A percentile compares a stretch with the other conserved stretches of the same genome.
These are phyloP conservation scores for Ivindomyrus marchei DNA, from an alignment of 2,113 vertebrate genomes.

Conservation along the genomic window DNA sequence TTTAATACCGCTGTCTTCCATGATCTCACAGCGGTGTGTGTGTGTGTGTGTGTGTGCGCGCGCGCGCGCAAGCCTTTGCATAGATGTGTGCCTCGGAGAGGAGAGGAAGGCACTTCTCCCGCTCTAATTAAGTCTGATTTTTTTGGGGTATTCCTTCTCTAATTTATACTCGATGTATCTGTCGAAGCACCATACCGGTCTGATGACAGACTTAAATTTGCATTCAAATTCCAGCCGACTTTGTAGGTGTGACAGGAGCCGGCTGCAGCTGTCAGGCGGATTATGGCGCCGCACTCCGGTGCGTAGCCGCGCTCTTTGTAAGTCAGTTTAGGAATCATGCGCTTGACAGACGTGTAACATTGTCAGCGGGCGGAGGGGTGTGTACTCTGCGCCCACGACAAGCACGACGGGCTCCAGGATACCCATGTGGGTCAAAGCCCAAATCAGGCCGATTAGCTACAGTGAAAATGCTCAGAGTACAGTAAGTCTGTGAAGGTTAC, in stretches of 20 bases:
- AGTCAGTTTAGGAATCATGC: not conserved
- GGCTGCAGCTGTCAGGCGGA: not conserved
- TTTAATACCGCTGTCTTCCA: constrained; percentile 57
- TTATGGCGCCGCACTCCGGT: not conserved
- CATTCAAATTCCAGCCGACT: not conserved
- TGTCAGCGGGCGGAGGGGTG: not conserved
- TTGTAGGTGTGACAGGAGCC: not conserved
- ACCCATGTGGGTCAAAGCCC: not conserved
- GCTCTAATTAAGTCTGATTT: not conserved
- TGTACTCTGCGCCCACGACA: not conserved
- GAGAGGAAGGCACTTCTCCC: not conserved
- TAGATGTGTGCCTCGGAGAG: not conserved
- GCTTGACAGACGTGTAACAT: not conserved
- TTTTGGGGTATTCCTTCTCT: not conserved
- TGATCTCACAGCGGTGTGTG: constrained; percentile 34
- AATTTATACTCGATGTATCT: not conserved
- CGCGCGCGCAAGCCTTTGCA: not conserved
- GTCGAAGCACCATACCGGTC: not conserved
- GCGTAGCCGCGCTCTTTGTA: not conserved
- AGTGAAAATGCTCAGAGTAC: not conserved
- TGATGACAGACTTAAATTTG: constrained; percentile 5
- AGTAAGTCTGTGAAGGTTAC: not conserved
- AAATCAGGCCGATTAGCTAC: not conserved
- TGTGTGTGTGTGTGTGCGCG: constrained; percentile 2
- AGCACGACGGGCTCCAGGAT: not conserved